Evolutionary conservation across 1,140 invertebrate species (phyloP), one percentile per base, ranked within the genome.

Genomic region (Babylonia areolata): DNA sequence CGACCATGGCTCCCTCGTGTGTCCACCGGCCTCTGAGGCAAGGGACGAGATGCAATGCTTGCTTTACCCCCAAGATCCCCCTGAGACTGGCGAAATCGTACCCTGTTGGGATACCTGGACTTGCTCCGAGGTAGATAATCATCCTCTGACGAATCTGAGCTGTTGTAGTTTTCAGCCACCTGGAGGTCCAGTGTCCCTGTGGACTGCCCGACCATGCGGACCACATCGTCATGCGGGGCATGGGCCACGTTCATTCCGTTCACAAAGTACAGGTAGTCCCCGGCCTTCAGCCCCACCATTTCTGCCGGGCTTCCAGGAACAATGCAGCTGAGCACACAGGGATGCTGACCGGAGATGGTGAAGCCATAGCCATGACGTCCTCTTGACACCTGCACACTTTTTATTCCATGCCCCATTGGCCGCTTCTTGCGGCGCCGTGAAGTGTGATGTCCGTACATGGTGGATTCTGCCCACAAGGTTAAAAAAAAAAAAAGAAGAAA

Each of bases 341-440:
- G 97, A 89, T 97, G 97, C 91, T 98, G 97, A 0, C 97, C 97
- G n/a, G 97, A 98, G 88, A 98, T 98, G 23, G 97, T 98, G 91
- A 98, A 98, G 12, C 97, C 97, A 94, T 97, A 98, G 15, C 97
- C 97, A 91, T 97, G 97, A 85, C 96, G 95, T 2, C 98, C 97
- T 84, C 98, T 95, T 0, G 96, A 95, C 15, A 99, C 96, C 91
- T 99, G 97, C 33, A 99, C 97, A 3, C 96, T 97, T 80, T 97
- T 96, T 33, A 98, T 96, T 11, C 97, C 96, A 92, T 97, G 96
- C 90, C 96, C 97, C 73, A 97, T 95, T 93, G 97, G 97, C 94
- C 97, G 97, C 89, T 97, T 96, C 87, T 97, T 95, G 88, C 97
- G 95, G 15, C 77, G 84, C 79, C 78, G 40, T 11, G 82, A 71